Evolutionary conservation across 2,113 vertebrate genomes (phyloP).

Genomic region (western clawed frog (Xenopus tropicalis)): UCB_Xtro_10.0 CM004449.2:80694501-80695000

Average conservation of each 20-base stretch:
- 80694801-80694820: too few species aligned
- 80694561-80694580: conserved; percentile 1
- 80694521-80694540: background rate
- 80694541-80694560: background rate
- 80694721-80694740: background rate
- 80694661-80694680: background rate
- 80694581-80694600: conserved; percentile 3
- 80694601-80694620: conserved; percentile 32
- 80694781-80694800: too few species aligned
- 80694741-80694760: background rate
- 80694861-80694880: too few species aligned
- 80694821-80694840: too few species aligned
- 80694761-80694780: background rate
- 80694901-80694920: too few species aligned
- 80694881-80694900: too few species aligned
- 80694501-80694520: background rate
- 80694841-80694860: too few species aligned
- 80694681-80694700: background rate
- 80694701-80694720: background rate
- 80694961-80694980: too few species aligned
- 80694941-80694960: too few species aligned
- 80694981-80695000: too few species aligned
- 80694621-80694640: conserved; percentile 36
- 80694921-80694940: too few species aligned
- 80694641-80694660: conserved; percentile 6